Evolutionary conservation across 2,888 invertebrate genomes (phyloP), one percentile per base, ranked within the genome.

Genomic region (Pelosia muscerda): DNA sequence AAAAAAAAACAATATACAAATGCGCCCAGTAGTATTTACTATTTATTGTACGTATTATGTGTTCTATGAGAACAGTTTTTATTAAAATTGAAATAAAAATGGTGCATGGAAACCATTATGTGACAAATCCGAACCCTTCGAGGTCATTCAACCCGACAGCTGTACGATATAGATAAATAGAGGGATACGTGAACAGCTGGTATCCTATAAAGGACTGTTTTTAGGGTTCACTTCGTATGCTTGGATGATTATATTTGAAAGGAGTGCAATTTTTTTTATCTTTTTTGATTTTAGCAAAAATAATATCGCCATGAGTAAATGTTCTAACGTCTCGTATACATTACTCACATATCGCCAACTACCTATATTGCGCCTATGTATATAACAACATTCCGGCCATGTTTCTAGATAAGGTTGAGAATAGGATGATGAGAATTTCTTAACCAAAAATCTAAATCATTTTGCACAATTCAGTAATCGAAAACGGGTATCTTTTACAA

Each of bases 81-180:
- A n/a, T n/a, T n/a, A n/a, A 19, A 34, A 59, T 66, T 69, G 54
- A 6, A 68, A n/a, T n/a, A n/a, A 64, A 69, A 54, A 72, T 67
- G 73, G 73, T 71, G 23, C 34, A 38, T 9, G 19, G 31, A 34
- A 34, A 31, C 22, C 23, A 11, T 38, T 4, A 38, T 34, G 42
- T 9, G 10, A 57, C 63, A 72, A 72, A 69, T 66, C 65, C 63
- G 76, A 81, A 78, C 69, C 75, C 74, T 81, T 73, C 72, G 73
- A 82, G 89, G 90, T 89, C 90, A 75, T 79, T 85, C 90, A 92
- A 86, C 92, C 81, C 84, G 88, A 87, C 92, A 93, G 92, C 90
- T 92, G 92, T 72, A 70, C 67, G 63, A 63, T 67, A 72, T 68
- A 74, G 72, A 66, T 66, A 62, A 25, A 53, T 28, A 28, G 26